These are phyloP conservation scores for Pammene aurita DNA, from an alignment of 2,888 invertebrate genomes.

Conservation along the genomic window DNA sequence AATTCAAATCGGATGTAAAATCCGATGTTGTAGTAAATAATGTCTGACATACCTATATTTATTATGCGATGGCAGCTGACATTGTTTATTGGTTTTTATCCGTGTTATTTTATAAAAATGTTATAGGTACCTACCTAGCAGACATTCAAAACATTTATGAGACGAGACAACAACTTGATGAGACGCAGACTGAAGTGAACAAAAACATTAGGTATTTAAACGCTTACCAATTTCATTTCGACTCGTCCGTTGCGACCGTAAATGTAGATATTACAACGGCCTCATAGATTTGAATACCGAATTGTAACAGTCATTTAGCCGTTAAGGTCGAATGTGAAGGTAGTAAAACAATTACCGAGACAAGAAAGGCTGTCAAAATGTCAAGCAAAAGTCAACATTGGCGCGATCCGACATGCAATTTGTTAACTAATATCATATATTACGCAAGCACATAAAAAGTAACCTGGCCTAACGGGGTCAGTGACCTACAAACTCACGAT, in stretches of 20 bases:
- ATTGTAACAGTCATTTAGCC: slow-evolving; percentile 5
- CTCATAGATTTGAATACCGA: slow-evolving; percentile 21
- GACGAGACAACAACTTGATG: too few species aligned
- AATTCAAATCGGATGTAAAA: neutral
- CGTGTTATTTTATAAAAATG: too few species aligned
- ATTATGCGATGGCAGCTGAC: too few species aligned
- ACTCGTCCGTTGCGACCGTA: neutral
- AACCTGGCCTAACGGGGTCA: slow-evolving; percentile 59
- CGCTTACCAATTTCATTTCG: too few species aligned
- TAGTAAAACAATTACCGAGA: slow-evolving; percentile 40
- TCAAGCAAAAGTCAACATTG: slow-evolving; percentile 68
- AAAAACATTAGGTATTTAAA: too few species aligned
- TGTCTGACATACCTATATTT: too few species aligned
- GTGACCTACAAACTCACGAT: slow-evolving; percentile 73
- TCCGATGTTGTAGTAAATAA: neutral
- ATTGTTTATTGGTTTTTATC: too few species aligned
- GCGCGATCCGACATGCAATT: slow-evolving; percentile 51
- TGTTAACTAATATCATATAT: slow-evolving; percentile 68
- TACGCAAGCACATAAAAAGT: slow-evolving; percentile 66
- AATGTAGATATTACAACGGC: slow-evolving; percentile 8
- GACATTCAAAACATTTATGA: too few species aligned
- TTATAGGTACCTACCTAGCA: too few species aligned
- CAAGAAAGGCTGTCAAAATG: slow-evolving; percentile 72
- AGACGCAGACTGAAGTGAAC: too few species aligned
- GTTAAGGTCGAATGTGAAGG: slow-evolving; percentile 35